A percentile compares a stretch with the other conserved stretches of the same genome.
These are phyloP conservation scores for Ancistrus triradiatus DNA, from an alignment of 2,113 vertebrate species.

Conservation along the genomic window DNA sequence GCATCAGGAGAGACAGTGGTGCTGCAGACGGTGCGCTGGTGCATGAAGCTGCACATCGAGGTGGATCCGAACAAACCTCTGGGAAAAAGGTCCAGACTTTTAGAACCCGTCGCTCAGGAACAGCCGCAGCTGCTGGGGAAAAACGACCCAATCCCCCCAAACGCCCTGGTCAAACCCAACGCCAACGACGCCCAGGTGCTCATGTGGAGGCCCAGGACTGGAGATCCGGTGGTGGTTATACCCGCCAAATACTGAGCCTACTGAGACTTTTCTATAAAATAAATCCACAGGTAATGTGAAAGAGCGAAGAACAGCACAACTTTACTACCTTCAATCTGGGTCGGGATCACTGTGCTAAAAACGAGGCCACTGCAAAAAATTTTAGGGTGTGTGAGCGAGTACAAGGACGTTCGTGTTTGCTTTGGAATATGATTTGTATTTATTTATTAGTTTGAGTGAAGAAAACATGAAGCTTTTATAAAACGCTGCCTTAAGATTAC, in stretches of 20 bases:
- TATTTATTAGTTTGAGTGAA: slow-evolving; percentile 43
- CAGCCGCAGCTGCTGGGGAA: slow-evolving; percentile 85
- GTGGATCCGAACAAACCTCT: slow-evolving; percentile 82
- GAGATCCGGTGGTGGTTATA: slow-evolving; percentile 86
- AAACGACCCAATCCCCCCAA: slow-evolving; percentile 86
- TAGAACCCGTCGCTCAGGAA: slow-evolving; percentile 83
- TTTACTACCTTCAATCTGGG: slow-evolving; percentile 82
- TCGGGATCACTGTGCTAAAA: slow-evolving; percentile 88
- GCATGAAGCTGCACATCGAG: slow-evolving; percentile 88
- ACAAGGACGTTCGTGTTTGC: slow-evolving; percentile 45
- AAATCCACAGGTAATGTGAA: slow-evolving; percentile 2
- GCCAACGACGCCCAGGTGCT: slow-evolving; percentile 98
- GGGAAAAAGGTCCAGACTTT: slow-evolving; percentile 82
- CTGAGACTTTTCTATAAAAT: neutral
- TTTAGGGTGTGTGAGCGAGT: slow-evolving; percentile 23
- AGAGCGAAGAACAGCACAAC: slow-evolving; percentile 69
- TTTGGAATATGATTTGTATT: slow-evolving; percentile 48
- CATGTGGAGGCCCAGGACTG: slow-evolving; percentile 93
- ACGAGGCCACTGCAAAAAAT: slow-evolving; percentile 50
- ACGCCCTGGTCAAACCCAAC: slow-evolving; percentile 94
- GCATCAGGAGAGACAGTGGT: slow-evolving; percentile 80
- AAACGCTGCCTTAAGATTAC: slow-evolving; percentile 88
- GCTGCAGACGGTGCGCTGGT: slow-evolving; percentile 91
- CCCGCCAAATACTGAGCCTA: slow-evolving; percentile 79
- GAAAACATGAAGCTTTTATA: slow-evolving; percentile 37